phyloP scores from a whole-genome alignment of 1,140 invertebrate genomes.

The Drosophila busckii region DNA sequence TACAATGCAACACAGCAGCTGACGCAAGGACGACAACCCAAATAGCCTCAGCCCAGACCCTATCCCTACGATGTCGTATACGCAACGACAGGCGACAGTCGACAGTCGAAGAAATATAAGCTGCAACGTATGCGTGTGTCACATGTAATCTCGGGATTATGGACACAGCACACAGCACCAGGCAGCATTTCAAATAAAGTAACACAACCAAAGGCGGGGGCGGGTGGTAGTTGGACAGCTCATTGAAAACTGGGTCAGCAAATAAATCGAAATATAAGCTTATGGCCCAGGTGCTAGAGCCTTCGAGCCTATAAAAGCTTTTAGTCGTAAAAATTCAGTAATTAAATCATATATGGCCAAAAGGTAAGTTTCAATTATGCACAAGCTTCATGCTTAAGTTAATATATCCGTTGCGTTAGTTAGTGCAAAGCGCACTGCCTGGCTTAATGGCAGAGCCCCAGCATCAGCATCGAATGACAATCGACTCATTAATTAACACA shows the following conservation, averaged over 20 bases:
- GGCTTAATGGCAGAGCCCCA: too few species aligned
- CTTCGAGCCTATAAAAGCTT: too few species aligned
- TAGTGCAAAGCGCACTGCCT: too few species aligned
- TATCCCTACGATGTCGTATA: constrained; percentile 10
- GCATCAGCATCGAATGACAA: constrained; percentile 20
- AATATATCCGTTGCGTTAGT: too few species aligned
- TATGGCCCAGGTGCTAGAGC: too few species aligned
- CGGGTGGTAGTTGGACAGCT: constrained; percentile 19
- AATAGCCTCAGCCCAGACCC: not conserved
- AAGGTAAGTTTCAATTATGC: too few species aligned
- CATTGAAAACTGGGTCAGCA: constrained; percentile 66
- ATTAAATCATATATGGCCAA: too few species aligned
- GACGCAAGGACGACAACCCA: constrained; percentile 12
- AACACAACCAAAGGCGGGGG: too few species aligned
- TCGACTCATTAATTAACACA: constrained; percentile 50
- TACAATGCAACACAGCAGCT: constrained; percentile 45
- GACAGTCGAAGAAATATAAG: constrained; percentile 69
- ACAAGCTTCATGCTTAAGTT: too few species aligned
- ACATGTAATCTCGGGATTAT: constrained; percentile 74
- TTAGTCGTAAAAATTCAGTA: too few species aligned
- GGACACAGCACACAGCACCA: constrained; percentile 40
- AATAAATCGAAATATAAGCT: constrained; percentile 75
- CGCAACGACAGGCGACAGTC: too few species aligned
- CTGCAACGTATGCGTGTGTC: constrained; percentile 74
- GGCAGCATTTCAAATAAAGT: too few species aligned